phyloP scores from a whole-genome alignment of 2,113 vertebrate species.

The Crocuta crocuta region DNA sequence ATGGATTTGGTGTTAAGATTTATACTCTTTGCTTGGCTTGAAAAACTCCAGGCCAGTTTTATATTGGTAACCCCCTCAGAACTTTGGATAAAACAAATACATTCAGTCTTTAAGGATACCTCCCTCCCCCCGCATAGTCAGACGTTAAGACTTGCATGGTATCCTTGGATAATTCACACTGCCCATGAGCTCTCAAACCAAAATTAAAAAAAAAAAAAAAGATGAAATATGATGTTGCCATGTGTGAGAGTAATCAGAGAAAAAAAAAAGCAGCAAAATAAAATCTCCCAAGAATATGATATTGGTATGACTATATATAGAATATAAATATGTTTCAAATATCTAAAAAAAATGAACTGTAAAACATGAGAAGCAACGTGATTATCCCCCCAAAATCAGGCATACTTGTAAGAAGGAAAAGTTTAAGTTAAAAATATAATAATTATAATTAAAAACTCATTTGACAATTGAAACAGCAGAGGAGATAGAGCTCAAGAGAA shows the following conservation, averaged over 20 bases:
- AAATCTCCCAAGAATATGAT: neutral
- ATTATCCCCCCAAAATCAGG: neutral
- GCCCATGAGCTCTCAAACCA: neutral
- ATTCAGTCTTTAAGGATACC: neutral
- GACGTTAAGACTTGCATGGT: neutral
- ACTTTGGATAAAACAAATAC: neutral
- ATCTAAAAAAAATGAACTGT: neutral
- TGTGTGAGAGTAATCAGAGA: neutral
- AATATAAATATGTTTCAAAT: neutral
- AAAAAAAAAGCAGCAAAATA: neutral
- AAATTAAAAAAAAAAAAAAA: neutral
- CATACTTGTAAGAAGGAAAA: neutral
- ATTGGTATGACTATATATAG: neutral
- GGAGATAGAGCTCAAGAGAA: neutral
- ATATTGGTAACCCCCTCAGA: neutral
- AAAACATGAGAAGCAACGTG: neutral
- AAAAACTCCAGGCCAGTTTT: neutral
- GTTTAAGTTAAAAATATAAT: slow-evolving; percentile 5
- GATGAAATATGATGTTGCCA: neutral
- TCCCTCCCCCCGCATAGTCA: neutral
- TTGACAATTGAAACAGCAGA: neutral
- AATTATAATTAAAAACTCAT: neutral
- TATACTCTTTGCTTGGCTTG: neutral
- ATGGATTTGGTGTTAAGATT: neutral
- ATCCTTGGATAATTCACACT: neutral